phyloP scores from a whole-genome alignment of 2,113 vertebrate species.

The Sinocyclocheilus anophthalmus region DNA sequence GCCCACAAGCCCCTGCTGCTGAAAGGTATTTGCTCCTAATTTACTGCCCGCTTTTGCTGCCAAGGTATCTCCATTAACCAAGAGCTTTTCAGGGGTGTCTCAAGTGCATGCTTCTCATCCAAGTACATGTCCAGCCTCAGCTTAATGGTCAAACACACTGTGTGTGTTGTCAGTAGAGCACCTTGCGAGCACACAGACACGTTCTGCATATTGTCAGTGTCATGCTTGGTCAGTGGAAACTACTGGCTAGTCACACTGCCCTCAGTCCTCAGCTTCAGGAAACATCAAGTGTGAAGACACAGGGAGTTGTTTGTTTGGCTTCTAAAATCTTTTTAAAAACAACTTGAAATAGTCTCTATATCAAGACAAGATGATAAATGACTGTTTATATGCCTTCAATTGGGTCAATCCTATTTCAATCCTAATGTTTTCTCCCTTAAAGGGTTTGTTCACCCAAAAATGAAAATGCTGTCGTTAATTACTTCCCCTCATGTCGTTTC shows the following conservation, averaged over 20 bases:
- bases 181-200: neutral
- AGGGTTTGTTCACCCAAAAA: no score
- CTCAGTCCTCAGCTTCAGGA: neutral
- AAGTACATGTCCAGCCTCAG: neutral
- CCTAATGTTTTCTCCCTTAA: neutral
- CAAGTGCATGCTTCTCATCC: neutral
- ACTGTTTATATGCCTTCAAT: neutral
- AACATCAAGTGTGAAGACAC: neutral
- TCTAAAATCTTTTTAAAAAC: neutral
- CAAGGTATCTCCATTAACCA: constrained; percentile 42
- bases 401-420: neutral
- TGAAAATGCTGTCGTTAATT: no score
- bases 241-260: neutral
- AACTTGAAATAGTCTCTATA: neutral
- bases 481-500: no score
- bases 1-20: neutral
- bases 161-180: neutral
- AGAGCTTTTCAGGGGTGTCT: constrained; percentile 32
- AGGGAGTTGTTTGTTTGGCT: neutral
- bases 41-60: constrained; percentile 40
- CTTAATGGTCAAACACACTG: neutral
- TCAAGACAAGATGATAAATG: neutral
- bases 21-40: constrained; percentile 46
- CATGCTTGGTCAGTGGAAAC: constrained; percentile 10
- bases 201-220: constrained; percentile 18